Percentiles rank a stretch among this genome's conserved stretches.
Evolutionary conservation across 1,140 invertebrate species (phyloP).

Genomic region (Ooceraea biroi): DNA sequence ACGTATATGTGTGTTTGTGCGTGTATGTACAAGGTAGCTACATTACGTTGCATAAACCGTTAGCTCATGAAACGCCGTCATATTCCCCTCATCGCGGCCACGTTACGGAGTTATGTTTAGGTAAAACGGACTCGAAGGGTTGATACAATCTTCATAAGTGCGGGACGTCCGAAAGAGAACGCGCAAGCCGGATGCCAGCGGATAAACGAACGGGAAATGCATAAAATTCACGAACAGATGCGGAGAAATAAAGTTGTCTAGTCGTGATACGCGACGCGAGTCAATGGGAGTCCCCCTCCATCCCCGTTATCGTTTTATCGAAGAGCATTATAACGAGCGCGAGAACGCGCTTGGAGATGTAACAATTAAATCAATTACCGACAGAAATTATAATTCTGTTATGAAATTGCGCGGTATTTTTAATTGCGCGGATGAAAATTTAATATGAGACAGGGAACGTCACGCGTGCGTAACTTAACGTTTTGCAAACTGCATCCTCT

Average conservation of each 20-base stretch:
- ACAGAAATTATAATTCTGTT: background rate
- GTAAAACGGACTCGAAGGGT: constrained; percentile 12
- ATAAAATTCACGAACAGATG: background rate
- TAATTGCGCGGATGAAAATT: background rate
- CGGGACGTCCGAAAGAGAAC: background rate
- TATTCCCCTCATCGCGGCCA: constrained; percentile 19
- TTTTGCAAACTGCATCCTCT: constrained; percentile 26
- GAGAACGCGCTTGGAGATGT: background rate
- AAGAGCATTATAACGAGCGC: background rate
- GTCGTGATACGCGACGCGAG: background rate
- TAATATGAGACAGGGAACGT: background rate
- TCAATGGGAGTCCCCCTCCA: background rate
- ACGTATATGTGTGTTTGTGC: background rate
- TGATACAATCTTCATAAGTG: constrained; percentile 18
- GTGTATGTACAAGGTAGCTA: constrained; percentile 15
- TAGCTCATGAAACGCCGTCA: constrained; percentile 52
- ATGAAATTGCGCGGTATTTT: constrained; percentile 16
- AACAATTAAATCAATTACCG: constrained; percentile 22
- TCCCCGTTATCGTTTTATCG: too few relatives aligned
- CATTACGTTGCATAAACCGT: constrained; percentile 50
- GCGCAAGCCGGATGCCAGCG: background rate
- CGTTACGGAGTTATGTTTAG: constrained; percentile 29
- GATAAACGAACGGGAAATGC: background rate
- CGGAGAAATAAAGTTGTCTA: background rate
- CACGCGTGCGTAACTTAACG: background rate